Percentiles rank a stretch among this genome's conserved stretches.
Conservation (phyloP, 2,888 invertebrate genomes). For the Caenorhabditis virilis region DNA sequence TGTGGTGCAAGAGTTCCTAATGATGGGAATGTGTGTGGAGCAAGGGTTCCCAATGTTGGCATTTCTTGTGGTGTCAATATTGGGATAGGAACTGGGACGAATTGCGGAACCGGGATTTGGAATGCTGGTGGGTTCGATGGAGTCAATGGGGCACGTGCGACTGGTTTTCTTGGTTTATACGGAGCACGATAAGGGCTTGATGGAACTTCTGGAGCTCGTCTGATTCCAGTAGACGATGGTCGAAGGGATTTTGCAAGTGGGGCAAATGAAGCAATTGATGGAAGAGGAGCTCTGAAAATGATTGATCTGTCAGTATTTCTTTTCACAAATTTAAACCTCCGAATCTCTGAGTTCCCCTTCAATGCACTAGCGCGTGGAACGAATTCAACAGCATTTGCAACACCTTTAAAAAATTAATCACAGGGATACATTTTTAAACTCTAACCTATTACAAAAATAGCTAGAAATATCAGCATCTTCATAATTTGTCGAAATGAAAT, state of each 20-base stretch:
- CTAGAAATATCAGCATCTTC: too few species aligned
- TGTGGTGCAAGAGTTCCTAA: slow-evolving; percentile 36
- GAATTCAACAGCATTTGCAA: slow-evolving; percentile 7
- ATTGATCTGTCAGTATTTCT: not conserved
- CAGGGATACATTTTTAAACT: not conserved
- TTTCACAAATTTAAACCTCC: not conserved
- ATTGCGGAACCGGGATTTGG: slow-evolving; percentile 23
- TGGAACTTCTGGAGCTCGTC: slow-evolving; percentile 37
- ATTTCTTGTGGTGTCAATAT: slow-evolving; percentile 19
- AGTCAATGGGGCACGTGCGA: slow-evolving; percentile 13
- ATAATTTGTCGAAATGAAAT: too few species aligned
- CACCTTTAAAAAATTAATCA: slow-evolving; percentile 2
- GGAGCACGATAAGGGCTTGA: slow-evolving; percentile 7
- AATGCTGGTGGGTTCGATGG: slow-evolving; percentile 21
- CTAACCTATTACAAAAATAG: not conserved
- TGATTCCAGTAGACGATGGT: slow-evolving; percentile 38
- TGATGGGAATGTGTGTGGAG: slow-evolving; percentile 3
- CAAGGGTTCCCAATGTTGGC: slow-evolving; percentile 6
- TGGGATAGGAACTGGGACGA: slow-evolving; percentile 38
- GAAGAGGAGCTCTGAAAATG: slow-evolving; percentile 27
- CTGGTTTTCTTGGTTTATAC: slow-evolving; percentile 9
- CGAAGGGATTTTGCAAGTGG: slow-evolving; percentile 33
- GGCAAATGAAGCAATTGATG: slow-evolving; percentile 23
- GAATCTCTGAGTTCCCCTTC: not conserved
- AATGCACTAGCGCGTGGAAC: slow-evolving; percentile 31